A percentile compares a stretch with the other conserved stretches of the same genome.
These are phyloP conservation scores for Microctenopoma stevenorrisi DNA, from an alignment of 2,797 vertebrate species.

Conservation along the genomic window DNA sequence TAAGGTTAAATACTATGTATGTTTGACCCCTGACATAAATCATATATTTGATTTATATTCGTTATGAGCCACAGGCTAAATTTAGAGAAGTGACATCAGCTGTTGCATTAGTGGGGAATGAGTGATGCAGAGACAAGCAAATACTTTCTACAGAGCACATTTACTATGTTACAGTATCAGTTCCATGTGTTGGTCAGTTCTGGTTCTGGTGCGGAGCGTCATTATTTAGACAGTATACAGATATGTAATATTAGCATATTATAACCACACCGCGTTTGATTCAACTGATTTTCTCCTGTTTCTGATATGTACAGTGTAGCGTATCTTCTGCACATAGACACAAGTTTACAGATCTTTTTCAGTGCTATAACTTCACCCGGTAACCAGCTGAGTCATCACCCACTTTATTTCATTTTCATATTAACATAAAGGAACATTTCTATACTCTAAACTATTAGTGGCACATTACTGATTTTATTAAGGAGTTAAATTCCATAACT, in stretches of 20 bases:
- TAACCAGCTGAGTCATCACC: slow-evolving; percentile 29
- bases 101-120: slow-evolving; percentile 8
- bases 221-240: neutral
- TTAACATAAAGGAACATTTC: neutral
- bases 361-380: slow-evolving; percentile 17
- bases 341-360: slow-evolving; percentile 16
- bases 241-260: neutral
- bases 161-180: slow-evolving; percentile 13
- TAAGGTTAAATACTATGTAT: neutral
- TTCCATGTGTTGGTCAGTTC: neutral
- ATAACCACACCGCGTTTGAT: neutral
- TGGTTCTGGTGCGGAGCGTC: too few relatives aligned
- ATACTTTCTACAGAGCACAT: slow-evolving; percentile 12
- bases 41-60: slow-evolving; percentile 1
- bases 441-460: too few relatives aligned
- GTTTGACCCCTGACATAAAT: slow-evolving; percentile 21
- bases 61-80: slow-evolving; percentile 23
- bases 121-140: slow-evolving; percentile 36
- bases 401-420: neutral
- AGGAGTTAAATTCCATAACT: too few relatives aligned
- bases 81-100: slow-evolving; percentile 56
- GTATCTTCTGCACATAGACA: neutral
- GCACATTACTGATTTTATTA: too few relatives aligned
- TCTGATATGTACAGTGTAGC: too few relatives aligned
- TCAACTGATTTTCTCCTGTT: neutral